Conservation (phyloP, 2,113 vertebrate genomes). For the Copsychus sechellarum region DNA sequence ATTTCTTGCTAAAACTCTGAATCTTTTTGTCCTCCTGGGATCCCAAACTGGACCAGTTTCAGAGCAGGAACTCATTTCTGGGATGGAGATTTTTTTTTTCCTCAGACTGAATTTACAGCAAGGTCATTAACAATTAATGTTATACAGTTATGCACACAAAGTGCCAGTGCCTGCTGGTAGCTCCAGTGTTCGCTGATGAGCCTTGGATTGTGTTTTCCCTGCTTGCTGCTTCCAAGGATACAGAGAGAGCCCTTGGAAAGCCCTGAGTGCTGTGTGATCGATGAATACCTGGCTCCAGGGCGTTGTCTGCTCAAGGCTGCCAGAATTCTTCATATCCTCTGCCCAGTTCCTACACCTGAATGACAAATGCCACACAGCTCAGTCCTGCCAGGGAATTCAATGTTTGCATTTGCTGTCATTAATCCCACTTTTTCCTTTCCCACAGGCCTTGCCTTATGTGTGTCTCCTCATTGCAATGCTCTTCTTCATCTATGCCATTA, state of each 20-base stretch:
- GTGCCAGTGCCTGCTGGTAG: not conserved
- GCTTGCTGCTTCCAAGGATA: not conserved
- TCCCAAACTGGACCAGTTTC: not conserved
- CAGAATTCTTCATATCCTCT: not conserved
- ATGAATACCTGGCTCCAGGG: not conserved
- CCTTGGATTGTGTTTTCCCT: not conserved
- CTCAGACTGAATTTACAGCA: not conserved
- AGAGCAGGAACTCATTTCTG: not conserved
- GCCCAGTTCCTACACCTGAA: not conserved
- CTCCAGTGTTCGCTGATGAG: rapidly evolving
- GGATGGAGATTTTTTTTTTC: not conserved
- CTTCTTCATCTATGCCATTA: conserved; percentile 98
- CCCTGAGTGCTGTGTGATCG: not conserved
- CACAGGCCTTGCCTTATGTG: conserved; percentile 93
- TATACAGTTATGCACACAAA: not conserved
- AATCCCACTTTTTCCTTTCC: not conserved
- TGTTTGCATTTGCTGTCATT: not conserved
- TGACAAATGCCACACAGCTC: not conserved
- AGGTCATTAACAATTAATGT: not conserved
- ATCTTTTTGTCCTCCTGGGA: not conserved
- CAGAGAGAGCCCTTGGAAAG: not conserved
- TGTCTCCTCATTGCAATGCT: conserved; percentile 97
- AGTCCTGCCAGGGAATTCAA: not conserved
- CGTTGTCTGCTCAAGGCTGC: not conserved
- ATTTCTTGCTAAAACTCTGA: not conserved